phyloP scores from a whole-genome alignment of 2,797 vertebrate species.

The Phylloscopus collybita region DNA sequence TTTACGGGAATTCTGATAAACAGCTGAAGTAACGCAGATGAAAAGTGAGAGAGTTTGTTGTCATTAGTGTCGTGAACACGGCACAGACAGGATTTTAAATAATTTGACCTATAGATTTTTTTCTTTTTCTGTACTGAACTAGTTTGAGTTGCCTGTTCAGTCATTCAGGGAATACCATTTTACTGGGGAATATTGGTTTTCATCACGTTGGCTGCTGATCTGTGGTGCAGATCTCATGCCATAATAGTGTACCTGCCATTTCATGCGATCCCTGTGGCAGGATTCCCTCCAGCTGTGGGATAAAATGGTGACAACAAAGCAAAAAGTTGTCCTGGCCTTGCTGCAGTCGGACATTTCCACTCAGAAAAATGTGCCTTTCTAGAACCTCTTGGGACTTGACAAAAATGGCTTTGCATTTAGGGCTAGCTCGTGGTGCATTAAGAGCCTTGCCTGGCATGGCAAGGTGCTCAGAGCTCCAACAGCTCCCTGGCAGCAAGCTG shows the following conservation, averaged over 20 bases:
- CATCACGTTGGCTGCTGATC: background rate
- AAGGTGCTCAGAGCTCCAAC: background rate
- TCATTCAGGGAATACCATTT: background rate
- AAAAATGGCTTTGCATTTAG: background rate
- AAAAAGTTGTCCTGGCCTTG: background rate
- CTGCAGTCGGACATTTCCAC: background rate
- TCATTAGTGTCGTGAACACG: background rate
- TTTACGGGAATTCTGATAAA: background rate
- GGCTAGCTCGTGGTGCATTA: background rate
- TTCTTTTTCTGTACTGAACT: background rate
- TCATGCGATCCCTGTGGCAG: background rate
- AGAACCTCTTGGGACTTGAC: background rate
- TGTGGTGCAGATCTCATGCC: fast-evolving
- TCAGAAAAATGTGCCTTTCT: background rate
- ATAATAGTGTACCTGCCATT: background rate
- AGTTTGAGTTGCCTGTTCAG: background rate
- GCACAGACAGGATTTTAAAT: background rate
- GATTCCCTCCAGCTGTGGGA: background rate
- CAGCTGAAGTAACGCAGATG: background rate
- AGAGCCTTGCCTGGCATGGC: background rate
- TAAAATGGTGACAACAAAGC: background rate
- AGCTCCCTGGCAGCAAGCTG: background rate
- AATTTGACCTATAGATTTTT: background rate
- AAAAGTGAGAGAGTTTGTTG: background rate
- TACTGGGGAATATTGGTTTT: background rate